Conservation (phyloP, 2,888 invertebrate genomes). For the Itoplectis maculator region DNA sequence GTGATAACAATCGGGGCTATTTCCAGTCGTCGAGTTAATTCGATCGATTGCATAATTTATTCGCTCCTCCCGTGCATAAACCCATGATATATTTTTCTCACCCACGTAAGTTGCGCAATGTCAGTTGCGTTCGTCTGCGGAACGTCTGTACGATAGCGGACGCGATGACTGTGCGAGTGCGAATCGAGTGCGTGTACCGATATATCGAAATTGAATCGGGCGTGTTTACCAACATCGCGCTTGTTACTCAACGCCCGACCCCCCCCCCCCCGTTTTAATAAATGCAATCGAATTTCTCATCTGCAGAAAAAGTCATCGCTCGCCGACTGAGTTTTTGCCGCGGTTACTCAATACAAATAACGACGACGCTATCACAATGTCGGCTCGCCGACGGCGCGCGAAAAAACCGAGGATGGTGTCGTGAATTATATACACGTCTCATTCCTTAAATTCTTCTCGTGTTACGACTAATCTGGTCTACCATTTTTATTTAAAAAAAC, state of each 20-base stretch:
- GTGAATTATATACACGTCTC: background rate
- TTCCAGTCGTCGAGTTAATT: background rate
- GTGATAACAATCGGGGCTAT: background rate
- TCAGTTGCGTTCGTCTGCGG: background rate
- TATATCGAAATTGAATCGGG: slow-evolving; percentile 47
- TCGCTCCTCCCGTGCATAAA: background rate
- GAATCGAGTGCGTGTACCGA: slow-evolving; percentile 15
- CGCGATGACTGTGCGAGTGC: slow-evolving; percentile 8
- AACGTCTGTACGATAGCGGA: slow-evolving; percentile 16
- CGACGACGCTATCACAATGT: background rate
- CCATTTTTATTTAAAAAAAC: background rate
- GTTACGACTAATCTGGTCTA: no score
- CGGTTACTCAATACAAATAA: slow-evolving; percentile 14
- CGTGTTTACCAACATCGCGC: slow-evolving; percentile 50
- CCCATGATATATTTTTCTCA: background rate
- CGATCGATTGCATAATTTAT: background rate
- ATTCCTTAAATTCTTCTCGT: no score
- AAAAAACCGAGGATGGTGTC: background rate
- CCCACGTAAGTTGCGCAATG: slow-evolving; percentile 13
- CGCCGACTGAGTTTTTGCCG: background rate
- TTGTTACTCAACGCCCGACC: slow-evolving; percentile 31
- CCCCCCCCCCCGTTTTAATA: slow-evolving; percentile 22
- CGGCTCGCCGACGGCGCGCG: background rate
- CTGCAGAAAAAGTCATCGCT: slow-evolving; percentile 5
- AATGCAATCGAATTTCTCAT: slow-evolving; percentile 20